A percentile compares a stretch with the other conserved stretches of the same genome.
Evolutionary conservation across 2,113 vertebrate species (phyloP).

Genomic region (Gila orcuttii): DNA sequence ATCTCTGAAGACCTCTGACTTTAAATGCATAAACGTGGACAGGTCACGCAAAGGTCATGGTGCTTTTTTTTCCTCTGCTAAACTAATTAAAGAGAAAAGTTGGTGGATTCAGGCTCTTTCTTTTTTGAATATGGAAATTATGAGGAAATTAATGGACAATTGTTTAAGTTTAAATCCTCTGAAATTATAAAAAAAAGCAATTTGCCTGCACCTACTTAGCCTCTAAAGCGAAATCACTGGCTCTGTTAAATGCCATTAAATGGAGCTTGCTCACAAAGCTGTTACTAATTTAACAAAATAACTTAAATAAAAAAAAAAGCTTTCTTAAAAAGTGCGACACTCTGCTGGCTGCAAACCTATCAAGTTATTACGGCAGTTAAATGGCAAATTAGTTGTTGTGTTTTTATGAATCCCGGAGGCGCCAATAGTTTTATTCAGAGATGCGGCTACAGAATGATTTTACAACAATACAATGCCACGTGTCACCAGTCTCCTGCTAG

Average conservation of each 20-base stretch:
- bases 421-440: slow-evolving; percentile 18
- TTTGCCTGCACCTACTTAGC: slow-evolving; percentile 5
- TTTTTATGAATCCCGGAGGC: slow-evolving; percentile 52
- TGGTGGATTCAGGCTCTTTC: neutral
- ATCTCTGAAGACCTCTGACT: slow-evolving; percentile 11
- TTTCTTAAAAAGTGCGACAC: slow-evolving; percentile 24
- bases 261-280: neutral
- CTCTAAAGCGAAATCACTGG: slow-evolving; percentile 18
- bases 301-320: neutral
- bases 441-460: slow-evolving; percentile 37
- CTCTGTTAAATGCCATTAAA: slow-evolving; percentile 38
- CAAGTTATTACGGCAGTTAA: slow-evolving; percentile 47
- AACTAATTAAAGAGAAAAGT: slow-evolving; percentile 29
- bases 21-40: neutral
- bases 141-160: slow-evolving; percentile 5
- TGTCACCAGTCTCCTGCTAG: slow-evolving; percentile 45
- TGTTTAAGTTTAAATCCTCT: slow-evolving; percentile 31
- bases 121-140: slow-evolving; percentile 21
- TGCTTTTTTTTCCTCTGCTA: neutral
- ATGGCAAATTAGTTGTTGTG: slow-evolving; percentile 46
- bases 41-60: slow-evolving; percentile 21
- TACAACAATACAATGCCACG: neutral
- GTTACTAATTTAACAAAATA: slow-evolving; percentile 37
- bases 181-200: slow-evolving; percentile 20
- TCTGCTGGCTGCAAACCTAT: slow-evolving; percentile 45